phyloP scores from a whole-genome alignment of 2,113 vertebrate genomes.

The Eptatretus burgeri region DNA sequence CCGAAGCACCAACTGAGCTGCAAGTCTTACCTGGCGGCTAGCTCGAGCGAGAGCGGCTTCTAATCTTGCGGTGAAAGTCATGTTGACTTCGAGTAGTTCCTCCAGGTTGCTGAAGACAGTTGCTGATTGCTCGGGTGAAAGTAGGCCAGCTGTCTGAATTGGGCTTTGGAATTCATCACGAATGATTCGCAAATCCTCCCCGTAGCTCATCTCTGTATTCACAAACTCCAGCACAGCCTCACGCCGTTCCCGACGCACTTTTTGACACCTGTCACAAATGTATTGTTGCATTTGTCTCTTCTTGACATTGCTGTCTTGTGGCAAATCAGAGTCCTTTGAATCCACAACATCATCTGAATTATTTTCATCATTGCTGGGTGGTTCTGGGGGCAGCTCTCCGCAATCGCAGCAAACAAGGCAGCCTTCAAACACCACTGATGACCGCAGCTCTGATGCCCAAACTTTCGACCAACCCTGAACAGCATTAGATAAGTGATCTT shows the following conservation, averaged over 20 bases:
- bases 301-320: not conserved
- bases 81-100: constrained; percentile 47
- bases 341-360: too few relatives aligned
- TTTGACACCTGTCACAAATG: constrained; percentile 41
- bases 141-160: constrained; percentile 41
- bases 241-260: constrained; percentile 40
- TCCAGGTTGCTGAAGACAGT: constrained; percentile 51
- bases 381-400: constrained; percentile 23
- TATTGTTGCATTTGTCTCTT: constrained; percentile 8
- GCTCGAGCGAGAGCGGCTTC: constrained; percentile 50
- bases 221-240: constrained; percentile 62
- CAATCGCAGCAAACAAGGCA: constrained; percentile 46
- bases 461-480: constrained; percentile 1
- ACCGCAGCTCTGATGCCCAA: not conserved
- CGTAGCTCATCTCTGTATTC: constrained; percentile 47
- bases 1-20: too few relatives aligned
- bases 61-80: constrained; percentile 42
- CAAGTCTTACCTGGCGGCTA: constrained; percentile 30
- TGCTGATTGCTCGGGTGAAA: constrained; percentile 35
- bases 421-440: constrained; percentile 14
- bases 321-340: constrained; percentile 14
- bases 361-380: too few relatives aligned
- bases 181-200: constrained; percentile 47
- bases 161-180: constrained; percentile 52
- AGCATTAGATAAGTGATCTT: not conserved